Evolutionary conservation across 2,113 vertebrate species (phyloP).

Genomic region (Pandion haliaetus): DNA sequence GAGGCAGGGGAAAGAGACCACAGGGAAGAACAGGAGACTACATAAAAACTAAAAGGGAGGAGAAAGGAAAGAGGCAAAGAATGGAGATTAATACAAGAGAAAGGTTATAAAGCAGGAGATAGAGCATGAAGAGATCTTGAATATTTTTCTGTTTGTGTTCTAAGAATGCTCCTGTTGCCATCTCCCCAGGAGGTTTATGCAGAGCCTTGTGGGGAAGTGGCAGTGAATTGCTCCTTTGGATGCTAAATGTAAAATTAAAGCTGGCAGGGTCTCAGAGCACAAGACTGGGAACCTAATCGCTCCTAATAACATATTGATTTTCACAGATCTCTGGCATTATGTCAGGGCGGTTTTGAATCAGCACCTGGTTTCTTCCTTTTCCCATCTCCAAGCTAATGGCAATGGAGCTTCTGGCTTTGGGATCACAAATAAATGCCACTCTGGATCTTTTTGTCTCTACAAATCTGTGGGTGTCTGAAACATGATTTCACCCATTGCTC

Average conservation of each 20-base stretch:
- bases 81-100: neutral
- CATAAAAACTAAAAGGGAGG: neutral
- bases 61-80: neutral
- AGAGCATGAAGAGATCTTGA: neutral
- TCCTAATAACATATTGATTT: constrained; percentile 21
- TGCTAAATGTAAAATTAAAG: constrained; percentile 31
- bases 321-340: neutral
- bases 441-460: neutral
- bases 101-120: neutral
- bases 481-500: neutral
- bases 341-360: neutral
- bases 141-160: neutral
- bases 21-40: neutral
- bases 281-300: constrained; percentile 7
- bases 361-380: constrained; percentile 2
- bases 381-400: neutral
- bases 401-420: neutral
- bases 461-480: neutral
- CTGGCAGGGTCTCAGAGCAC: constrained; percentile 2
- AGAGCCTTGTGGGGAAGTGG: neutral
- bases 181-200: neutral
- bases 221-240: constrained; percentile 7
- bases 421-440: neutral
- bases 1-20: neutral
- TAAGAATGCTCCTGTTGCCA: neutral